Conservation (phyloP, 2,113 vertebrate genomes). For the Leucopsar rothschildi region DNA sequence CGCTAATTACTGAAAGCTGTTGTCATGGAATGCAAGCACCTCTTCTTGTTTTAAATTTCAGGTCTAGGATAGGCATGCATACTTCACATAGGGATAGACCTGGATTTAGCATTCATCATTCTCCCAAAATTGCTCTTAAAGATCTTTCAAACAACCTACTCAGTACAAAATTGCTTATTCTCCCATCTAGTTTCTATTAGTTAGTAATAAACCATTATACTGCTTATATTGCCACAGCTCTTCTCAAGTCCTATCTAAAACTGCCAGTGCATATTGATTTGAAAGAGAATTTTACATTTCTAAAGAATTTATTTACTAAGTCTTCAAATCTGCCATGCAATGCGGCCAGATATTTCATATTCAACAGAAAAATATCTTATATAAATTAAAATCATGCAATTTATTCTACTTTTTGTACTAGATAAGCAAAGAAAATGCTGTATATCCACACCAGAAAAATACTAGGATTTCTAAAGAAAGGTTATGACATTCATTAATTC, state of each 20-base stretch:
- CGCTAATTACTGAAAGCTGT: not conserved
- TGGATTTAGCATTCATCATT: not conserved
- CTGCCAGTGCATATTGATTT: not conserved
- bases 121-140: not conserved
- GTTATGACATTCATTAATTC: not conserved
- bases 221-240: rapidly evolving
- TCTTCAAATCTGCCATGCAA: not conserved
- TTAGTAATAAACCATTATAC: not conserved
- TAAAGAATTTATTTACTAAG: not conserved
- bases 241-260: not conserved
- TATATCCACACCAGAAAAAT: not conserved
- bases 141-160: not conserved
- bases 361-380: not conserved
- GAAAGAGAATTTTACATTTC: not conserved
- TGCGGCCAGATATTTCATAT: not conserved
- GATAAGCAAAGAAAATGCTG: not conserved
- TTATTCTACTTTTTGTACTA: not conserved
- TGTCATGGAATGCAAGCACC: not conserved
- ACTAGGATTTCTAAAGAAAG: not conserved
- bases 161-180: not conserved
- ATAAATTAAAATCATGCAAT: not conserved
- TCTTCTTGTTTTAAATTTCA: not conserved
- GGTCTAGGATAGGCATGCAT: not conserved
- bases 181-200: not conserved
- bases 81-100: not conserved